Conservation (phyloP, 2,113 vertebrate species). For the Canis aureus region DNA sequence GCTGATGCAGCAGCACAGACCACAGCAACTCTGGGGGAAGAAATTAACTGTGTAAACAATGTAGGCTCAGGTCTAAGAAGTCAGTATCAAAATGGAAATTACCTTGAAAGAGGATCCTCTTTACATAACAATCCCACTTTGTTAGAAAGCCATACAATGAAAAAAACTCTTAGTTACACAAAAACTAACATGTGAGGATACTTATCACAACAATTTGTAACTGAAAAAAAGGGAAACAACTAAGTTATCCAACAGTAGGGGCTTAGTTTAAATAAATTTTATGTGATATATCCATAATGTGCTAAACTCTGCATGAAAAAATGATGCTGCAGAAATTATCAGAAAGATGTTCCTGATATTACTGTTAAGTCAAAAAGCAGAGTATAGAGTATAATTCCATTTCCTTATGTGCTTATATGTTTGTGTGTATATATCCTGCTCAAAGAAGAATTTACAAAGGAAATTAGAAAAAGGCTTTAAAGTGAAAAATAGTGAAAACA, state of each 20-base stretch:
- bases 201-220: not conserved
- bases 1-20: not conserved
- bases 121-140: not conserved
- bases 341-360: not conserved
- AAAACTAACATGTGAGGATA: not conserved
- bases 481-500: not conserved
- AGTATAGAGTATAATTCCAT: not conserved
- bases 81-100: not conserved
- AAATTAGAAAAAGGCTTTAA: not conserved
- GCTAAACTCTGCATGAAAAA: not conserved
- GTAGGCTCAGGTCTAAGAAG: not conserved
- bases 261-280: not conserved
- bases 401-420: not conserved
- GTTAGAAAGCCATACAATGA: not conserved
- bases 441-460: conserved; percentile 11
- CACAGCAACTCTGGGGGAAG: not conserved
- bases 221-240: not conserved
- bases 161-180: not conserved
- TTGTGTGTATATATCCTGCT: not conserved
- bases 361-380: not conserved
- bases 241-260: not conserved
- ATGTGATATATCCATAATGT: not conserved
- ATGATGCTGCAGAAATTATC: not conserved
- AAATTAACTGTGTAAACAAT: not conserved
- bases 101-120: not conserved